Base-by-base conservation (phyloP, 2,797 vertebrate species). In the Protonibea diacanthus region DNA sequence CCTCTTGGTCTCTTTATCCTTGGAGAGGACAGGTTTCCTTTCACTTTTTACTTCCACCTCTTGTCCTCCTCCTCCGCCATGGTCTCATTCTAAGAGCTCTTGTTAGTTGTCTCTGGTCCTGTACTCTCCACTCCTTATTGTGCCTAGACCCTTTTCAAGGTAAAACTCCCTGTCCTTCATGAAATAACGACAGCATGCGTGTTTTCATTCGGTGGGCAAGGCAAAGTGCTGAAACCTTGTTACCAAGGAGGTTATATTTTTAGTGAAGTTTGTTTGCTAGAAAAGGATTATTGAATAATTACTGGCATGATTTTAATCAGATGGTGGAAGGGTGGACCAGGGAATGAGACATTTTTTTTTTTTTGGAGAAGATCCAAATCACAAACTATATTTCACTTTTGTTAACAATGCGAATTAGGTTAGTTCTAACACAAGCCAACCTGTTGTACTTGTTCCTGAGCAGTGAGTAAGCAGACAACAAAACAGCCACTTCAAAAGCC, bases 51-150 rank as follows among this genome's bases (percentile, higher is more conserved):
- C 29, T 47, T 51, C 27, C 55, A 53, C 49, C 68, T 13, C 25
- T 60, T 23, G 25, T 76, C 53, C 56, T 27, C 14, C 42, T 17
- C 15, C 63, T 14, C 15, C 18, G 74, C 70, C 64, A 62, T 58
- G 53, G 68, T 68, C 80, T 82, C 70, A 66, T 83, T 84, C 51
- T 70, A 62, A 86, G 84, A 86, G 60, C 76, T 69, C 49, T 73
- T 74, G 62, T 73, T 75, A 49, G 71, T 85, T 76, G 47, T 56
- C 51, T 86, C 58, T 80, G 64, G 74, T 80, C 53, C 67, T 86
- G 44, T 76, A 5, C 48, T 71, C 63, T 82, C 25, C 33, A 52
- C 45, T 76, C 8, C 56, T 73, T 74, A 76, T 69, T 82, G 59
- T 78, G 53, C 52, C 42, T 25, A 59, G 71, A 75, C 53, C 17